Evolutionary conservation across 2,113 vertebrate genomes (phyloP), one percentile per base, ranked within the genome.

Genomic region (Dicerorhinus sumatrensis): DNA sequence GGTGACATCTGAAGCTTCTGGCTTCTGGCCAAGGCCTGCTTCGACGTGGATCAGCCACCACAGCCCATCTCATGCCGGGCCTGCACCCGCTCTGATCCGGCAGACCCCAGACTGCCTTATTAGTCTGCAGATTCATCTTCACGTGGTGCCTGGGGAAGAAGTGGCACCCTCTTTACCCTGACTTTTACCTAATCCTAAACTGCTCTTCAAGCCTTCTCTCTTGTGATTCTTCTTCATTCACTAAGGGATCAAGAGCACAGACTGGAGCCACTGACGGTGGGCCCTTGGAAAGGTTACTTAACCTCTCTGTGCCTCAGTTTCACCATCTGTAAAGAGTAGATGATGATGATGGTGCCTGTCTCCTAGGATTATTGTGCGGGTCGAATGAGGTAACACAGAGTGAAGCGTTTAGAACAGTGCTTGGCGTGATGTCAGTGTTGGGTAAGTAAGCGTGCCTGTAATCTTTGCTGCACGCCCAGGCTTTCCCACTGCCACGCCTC

Each of bases 21-120:
- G 31, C 70, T 63, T 76, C 29, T 62, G 72, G 70, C 62, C 10
- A 31, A 79, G 72, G 31, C 16, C 88, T 31, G 63, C 72, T 60
- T 51, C 54, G 6, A 0, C 0, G 6, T 51, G 39, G 27, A 11
- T 27, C 51, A 13, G 65, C 54, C 20, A 8, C 14, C 14, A 20
- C 17, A 62, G 36, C 48, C 29, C 1, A 1, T 23, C 21, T 79
- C 3, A 8, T 8, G 17, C 23, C 39, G 31, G 4, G 51, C 73
- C 62, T 36, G 73, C 20, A 1, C 12, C n/a, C 21, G 0, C n/a
- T 17, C 58, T n/a, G 31, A 39, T 17, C 16, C 21, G 4, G 31
- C 48, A 5, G 60, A 42, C 36, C 31, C 21, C 23, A 8, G 11
- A 29, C 8, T 46, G 83, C 51, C 31, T 14, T 3, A 2, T 70